Evolutionary conservation across 2,113 vertebrate genomes (phyloP), one percentile per base, ranked within the genome.

Genomic region (Engystomops pustulosus): DNA sequence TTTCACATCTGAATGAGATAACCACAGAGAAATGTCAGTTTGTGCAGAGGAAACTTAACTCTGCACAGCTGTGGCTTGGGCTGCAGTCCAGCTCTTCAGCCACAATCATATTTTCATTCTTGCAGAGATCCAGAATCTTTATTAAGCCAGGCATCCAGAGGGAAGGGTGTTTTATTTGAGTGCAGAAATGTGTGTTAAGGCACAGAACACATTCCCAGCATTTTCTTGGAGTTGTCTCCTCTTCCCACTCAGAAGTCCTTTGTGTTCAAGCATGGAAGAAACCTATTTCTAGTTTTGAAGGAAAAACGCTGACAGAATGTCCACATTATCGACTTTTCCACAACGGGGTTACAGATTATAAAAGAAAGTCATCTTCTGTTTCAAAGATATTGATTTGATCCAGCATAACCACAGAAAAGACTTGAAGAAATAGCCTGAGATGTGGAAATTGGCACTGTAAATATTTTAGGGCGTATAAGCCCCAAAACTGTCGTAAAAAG

Each of bases 1-100:
- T 89, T 86, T 87, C 87, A 55, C 87, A 58, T 68, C 81, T 87
- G 80, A 85, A 85, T 87, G 84, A 87, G 86, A 80, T 84, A 88
- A 89, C 80, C 87, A 60, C 89, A 76, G 83, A 89, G 89, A 89
- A 89, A 87, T 88, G 87, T 85, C 0, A 51, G 80, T 86, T 88
- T 87, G 89, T 87, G 85, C 86, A 85, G 0, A 3, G 55, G 88
- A 88, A 89, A 89, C 85, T 79, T 2, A 89, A 88, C 85, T 87
- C 88, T 79, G 65, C 0, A 1, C 90, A 91, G 88, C 89, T 91
- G 91, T 51, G 88, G 80, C 83, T 80, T 0, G 76, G 90, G 89
- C 87, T 12, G 71, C 47, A 70, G 84, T 87, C 89, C 90, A 91
- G 89, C 86, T 88, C 86, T 87, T 86, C 3, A 1, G 62, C 81